Evolutionary conservation across 2,888 invertebrate species (phyloP).

Genomic region (Octonoba sinensis): DNA sequence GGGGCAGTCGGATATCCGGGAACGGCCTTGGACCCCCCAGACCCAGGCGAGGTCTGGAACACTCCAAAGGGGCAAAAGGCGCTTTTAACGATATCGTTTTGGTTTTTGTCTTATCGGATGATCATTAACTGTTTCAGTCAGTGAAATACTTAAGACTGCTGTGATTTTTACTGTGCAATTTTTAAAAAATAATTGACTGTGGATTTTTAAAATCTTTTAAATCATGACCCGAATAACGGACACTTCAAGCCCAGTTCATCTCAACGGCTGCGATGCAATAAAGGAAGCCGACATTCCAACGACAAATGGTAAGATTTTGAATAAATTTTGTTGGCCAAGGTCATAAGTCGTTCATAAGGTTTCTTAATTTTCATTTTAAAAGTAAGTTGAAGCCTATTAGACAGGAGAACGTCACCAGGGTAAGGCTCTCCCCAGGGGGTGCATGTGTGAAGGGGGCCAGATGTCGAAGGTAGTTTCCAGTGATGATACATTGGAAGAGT

Average conservation of each 20-base stretch:
- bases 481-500: no score
- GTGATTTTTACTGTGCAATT: no score
- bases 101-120: no score
- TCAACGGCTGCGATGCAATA: constrained; percentile 45
- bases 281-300: constrained; percentile 46
- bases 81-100: background rate
- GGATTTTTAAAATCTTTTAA: background rate
- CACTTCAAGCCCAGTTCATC: constrained; percentile 44
- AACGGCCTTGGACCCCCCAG: constrained; percentile 15
- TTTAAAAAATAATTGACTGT: no score
- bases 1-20: background rate
- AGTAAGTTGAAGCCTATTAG: no score
- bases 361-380: no score
- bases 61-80: constrained; percentile 12
- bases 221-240: constrained; percentile 47
- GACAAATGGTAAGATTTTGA: constrained; percentile 36
- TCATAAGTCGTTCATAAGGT: no score
- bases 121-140: background rate
- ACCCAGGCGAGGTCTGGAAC: constrained; percentile 16
- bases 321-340: background rate
- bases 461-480: no score
- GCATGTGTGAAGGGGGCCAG: no score
- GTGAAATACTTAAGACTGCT: no score
- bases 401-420: no score
- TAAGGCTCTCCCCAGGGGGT: no score